Evolutionary conservation across 2,113 vertebrate species (phyloP), one percentile per base, ranked within the genome.

Genomic region (Callionymus lyra): DNA sequence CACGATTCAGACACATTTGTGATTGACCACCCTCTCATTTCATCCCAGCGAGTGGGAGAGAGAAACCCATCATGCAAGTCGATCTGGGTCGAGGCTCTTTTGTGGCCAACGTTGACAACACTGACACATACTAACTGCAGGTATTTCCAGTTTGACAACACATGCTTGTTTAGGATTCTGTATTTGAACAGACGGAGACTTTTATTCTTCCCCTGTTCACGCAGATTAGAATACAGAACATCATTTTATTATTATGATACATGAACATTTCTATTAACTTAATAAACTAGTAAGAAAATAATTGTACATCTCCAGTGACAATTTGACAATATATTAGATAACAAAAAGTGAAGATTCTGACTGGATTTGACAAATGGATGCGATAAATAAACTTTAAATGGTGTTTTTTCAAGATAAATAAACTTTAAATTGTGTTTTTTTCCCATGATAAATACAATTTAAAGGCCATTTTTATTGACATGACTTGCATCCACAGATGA

Each of bases 71-170:
- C 44, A 36, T 38, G 21, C 31, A 42, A 19, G 36, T 2, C 27
- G 14, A 27, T 36, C n/a, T 10, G 41, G 11, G 38, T 38, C 11
- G 11, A 5, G 19, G 31, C 15, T 21, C 38, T 12, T 19, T 32
- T 16, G 10, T 27, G 21, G 14, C 32, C 14, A n/a, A 27, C 21
- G 8, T 27, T 27, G 21, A 27, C 21, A 39, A 9, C 3, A 42
- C 13, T 16, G 14, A 33, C 44, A 44, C 45, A 49, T 45, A 41
- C 47, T 44, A 16, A 38, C 38, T 65, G 65, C 81, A 83, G 80
- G 82, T 84, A 72, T 76, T 82, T 77, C 84, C 79, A 74, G 84
- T 86, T 78, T 54, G 60, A 76, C 81, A 34, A 64, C 72, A 56
- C 43, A 33, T 44, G 50, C 38, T 50, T 35, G 57, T 74, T 69